Evolutionary conservation across 2,113 vertebrate genomes (phyloP).

Genomic region (Callionymus lyra): DNA sequence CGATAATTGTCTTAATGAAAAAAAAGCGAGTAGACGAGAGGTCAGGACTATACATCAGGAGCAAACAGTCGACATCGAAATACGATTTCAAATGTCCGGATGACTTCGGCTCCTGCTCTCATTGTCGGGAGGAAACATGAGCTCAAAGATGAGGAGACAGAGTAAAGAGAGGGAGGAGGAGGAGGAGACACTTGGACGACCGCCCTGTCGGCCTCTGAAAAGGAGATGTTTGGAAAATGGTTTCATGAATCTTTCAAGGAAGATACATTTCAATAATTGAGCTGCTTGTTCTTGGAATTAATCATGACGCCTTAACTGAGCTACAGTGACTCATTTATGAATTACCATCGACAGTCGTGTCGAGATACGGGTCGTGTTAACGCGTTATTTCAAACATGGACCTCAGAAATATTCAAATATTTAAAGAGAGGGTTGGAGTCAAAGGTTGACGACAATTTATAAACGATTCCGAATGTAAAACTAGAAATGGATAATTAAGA

Average conservation of each 20-base stretch:
- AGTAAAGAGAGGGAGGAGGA: not conserved
- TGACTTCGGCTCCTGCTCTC: slow-evolving; percentile 25
- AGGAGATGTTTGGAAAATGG: slow-evolving; percentile 34
- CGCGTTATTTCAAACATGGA: no score
- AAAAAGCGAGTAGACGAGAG: slow-evolving; percentile 3
- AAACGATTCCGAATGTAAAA: no score
- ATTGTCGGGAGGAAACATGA: slow-evolving; percentile 24
- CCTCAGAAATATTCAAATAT: no score
- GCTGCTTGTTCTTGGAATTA: no score
- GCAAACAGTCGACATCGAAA: slow-evolving; percentile 9
- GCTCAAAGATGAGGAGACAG: slow-evolving; percentile 13
- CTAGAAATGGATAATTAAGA: no score
- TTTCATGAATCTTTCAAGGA: slow-evolving; percentile 44
- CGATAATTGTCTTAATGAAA: not conserved
- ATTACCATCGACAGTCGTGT: no score
- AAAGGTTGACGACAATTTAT: no score
- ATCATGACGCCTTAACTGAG: no score
- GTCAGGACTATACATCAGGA: slow-evolving; percentile 5
- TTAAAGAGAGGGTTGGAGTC: no score
- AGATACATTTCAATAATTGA: not conserved
- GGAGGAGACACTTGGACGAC: slow-evolving; percentile 10
- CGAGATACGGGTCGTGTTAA: no score
- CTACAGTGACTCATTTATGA: no score
- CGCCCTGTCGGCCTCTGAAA: slow-evolving; percentile 16
- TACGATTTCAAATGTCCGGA: not conserved